Conservation (phyloP, 2,113 vertebrate species). For the Archocentrus centrarchus region DNA sequence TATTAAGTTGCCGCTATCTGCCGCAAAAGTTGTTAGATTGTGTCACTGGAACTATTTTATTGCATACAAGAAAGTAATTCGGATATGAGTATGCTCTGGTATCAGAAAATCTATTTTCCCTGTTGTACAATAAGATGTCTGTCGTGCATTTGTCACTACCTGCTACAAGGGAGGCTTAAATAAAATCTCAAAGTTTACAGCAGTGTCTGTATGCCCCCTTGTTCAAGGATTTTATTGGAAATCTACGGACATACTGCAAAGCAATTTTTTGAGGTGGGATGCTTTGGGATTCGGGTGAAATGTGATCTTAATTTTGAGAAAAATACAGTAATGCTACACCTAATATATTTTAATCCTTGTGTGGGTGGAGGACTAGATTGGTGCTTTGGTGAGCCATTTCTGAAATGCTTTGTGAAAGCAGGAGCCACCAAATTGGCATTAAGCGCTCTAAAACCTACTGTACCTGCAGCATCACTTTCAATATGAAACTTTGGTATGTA, state of each 20-base stretch:
- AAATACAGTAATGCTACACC: slow-evolving; percentile 29
- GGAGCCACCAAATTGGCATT: slow-evolving; percentile 20
- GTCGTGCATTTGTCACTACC: not conserved
- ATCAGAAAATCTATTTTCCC: slow-evolving; percentile 1
- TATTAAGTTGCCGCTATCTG: not conserved
- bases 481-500: slow-evolving; percentile 1
- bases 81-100: not conserved
- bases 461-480: not conserved
- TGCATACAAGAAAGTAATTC: not conserved
- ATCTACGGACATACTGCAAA: not conserved
- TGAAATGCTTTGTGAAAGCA: slow-evolving; percentile 30
- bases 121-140: not conserved
- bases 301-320: slow-evolving; percentile 46
- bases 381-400: slow-evolving; percentile 26
- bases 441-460: not conserved
- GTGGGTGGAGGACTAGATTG: slow-evolving; percentile 37
- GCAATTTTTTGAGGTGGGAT: slow-evolving; percentile 14
- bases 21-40: not conserved
- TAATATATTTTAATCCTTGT: slow-evolving; percentile 51
- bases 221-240: slow-evolving; percentile 36
- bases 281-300: slow-evolving; percentile 14
- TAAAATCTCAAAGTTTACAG: not conserved
- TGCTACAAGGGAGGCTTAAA: slow-evolving; percentile 9
- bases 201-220: not conserved
- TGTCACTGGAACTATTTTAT: not conserved